phyloP scores from a whole-genome alignment of 2,888 invertebrate species.

The Caenorhabditis wallacei region DNA sequence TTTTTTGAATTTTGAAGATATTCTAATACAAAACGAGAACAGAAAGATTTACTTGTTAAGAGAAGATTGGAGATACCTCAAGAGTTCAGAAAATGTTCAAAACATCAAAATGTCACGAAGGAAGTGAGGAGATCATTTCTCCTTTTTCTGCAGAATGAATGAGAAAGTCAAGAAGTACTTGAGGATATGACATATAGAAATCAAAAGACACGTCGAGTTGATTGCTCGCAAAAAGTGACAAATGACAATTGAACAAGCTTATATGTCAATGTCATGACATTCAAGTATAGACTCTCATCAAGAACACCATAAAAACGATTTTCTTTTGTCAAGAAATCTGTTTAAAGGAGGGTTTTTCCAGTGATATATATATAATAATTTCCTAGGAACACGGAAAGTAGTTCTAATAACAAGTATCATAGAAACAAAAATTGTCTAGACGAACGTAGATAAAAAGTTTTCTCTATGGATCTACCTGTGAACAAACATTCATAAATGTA shows the following conservation, averaged over 20 bases:
- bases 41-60: too few relatives aligned
- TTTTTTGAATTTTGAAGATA: too few relatives aligned
- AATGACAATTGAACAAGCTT: slow-evolving; percentile 27
- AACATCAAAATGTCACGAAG: background rate
- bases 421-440: slow-evolving; percentile 23
- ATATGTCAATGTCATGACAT: slow-evolving; percentile 16
- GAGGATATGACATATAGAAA: slow-evolving; percentile 16
- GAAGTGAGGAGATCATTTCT: slow-evolving; percentile 8
- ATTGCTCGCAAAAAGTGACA: slow-evolving; percentile 17
- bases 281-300: background rate
- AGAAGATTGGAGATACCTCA: too few relatives aligned
- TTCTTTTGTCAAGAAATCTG: background rate
- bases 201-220: slow-evolving; percentile 19
- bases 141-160: slow-evolving; percentile 3
- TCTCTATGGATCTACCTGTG: slow-evolving; percentile 11
- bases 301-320: too few relatives aligned
- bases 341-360: too few relatives aligned
- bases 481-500: slow-evolving; percentile 3
- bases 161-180: slow-evolving; percentile 11
- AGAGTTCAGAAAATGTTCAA: too few relatives aligned
- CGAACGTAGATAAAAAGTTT: background rate
- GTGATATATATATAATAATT: too few relatives aligned
- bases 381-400: too few relatives aligned
- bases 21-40: too few relatives aligned
- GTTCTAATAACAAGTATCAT: background rate